Conservation (phyloP, 2,113 vertebrate genomes). For the Oenanthe melanoleuca region DNA sequence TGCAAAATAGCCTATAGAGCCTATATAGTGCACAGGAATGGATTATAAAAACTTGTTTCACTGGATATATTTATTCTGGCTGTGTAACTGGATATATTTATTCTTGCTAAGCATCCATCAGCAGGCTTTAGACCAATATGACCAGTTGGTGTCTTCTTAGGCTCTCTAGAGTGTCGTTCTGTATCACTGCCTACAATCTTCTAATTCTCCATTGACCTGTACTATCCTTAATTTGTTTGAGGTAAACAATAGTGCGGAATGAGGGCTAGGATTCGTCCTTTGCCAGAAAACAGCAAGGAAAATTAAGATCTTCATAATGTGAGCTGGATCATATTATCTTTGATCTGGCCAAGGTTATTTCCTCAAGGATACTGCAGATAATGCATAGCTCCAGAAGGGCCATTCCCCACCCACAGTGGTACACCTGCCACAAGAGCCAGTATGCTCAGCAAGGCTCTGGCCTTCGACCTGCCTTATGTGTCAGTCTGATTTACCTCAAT, state of each 20-base stretch:
- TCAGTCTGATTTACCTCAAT: neutral
- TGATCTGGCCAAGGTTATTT: neutral
- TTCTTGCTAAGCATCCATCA: neutral
- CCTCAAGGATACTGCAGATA: neutral
- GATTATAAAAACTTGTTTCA: neutral
- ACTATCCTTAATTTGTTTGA: neutral
- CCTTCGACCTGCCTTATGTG: neutral
- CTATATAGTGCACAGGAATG: neutral
- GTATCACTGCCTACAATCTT: neutral
- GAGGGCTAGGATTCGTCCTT: neutral
- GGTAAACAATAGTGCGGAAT: neutral
- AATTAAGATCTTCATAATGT: neutral
- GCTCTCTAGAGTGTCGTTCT: neutral
- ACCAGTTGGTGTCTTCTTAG: neutral
- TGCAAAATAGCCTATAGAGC: neutral
- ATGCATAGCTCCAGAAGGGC: neutral
- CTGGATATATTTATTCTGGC: neutral
- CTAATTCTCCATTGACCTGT: neutral
- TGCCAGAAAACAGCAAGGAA: neutral
- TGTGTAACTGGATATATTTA: neutral
- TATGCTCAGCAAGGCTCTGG: neutral
- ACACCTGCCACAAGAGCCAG: neutral
- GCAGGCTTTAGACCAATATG: neutral
- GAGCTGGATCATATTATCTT: neutral
- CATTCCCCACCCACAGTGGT: neutral